phyloP scores from a whole-genome alignment of 1,140 invertebrate genomes.

The Oncopodura yosiiana region DNA sequence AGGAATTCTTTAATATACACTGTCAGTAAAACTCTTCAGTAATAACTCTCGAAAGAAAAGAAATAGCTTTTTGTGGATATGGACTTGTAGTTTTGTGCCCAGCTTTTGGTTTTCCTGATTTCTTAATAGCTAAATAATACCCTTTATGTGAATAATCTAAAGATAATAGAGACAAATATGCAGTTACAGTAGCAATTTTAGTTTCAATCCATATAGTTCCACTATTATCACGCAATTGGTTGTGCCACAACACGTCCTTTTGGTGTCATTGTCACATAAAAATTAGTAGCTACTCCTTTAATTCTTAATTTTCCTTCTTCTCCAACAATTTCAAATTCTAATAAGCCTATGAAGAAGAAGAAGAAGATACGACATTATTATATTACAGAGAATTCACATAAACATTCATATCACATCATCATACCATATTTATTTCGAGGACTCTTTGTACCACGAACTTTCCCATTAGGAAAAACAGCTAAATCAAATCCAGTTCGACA shows the following conservation, averaged over 20 bases:
- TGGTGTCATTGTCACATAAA: constrained; percentile 52
- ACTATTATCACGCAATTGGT: constrained; percentile 14
- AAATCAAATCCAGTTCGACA: constrained; percentile 50
- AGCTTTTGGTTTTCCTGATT: constrained; percentile 50
- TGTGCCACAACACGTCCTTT: constrained; percentile 45
- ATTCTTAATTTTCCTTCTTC: constrained; percentile 48
- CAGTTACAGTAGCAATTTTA: constrained; percentile 8
- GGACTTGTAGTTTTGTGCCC: constrained; percentile 49
- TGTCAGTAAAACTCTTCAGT: constrained; percentile 26
- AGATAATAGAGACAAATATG: constrained; percentile 45
- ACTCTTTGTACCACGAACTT: constrained; percentile 45
- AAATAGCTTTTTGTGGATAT: constrained; percentile 52
- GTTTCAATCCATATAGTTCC: constrained; percentile 34
- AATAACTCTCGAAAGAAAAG: constrained; percentile 45
- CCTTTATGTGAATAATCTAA: constrained; percentile 48
- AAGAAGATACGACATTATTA: no score
- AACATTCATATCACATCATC: constrained; percentile 15
- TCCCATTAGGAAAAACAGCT: constrained; percentile 46
- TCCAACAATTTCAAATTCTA: constrained; percentile 47
- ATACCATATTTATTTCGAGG: constrained; percentile 48
- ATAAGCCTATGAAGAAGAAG: constrained; percentile 42
- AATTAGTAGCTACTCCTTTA: constrained; percentile 47
- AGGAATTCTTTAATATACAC: not conserved
- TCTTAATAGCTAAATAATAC: constrained; percentile 53
- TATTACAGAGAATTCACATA: not conserved